Percentiles rank a stretch among this genome's conserved stretches.
These are phyloP conservation scores for Hymenopus coronatus DNA, from an alignment of 2,888 invertebrate species.

Conservation along the genomic window DNA sequence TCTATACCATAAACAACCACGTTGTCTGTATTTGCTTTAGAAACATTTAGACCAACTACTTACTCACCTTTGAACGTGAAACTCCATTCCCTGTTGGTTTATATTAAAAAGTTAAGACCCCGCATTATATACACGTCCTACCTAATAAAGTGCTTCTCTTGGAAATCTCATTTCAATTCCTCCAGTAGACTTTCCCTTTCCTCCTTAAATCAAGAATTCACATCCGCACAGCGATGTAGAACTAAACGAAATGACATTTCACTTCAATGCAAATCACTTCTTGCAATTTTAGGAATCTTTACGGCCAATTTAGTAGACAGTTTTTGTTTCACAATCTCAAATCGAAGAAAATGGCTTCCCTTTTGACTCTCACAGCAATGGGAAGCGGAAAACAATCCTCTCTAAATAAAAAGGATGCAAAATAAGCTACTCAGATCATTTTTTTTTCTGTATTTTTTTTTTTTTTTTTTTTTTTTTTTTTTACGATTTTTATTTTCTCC, in stretches of 20 bases:
- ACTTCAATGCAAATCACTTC: neutral
- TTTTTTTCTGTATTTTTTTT: too few species aligned
- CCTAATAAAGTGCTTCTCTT: neutral
- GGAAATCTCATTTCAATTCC: neutral
- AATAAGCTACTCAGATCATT: too few species aligned
- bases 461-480: too few species aligned
- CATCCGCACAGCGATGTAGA: neutral
- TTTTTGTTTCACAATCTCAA: neutral
- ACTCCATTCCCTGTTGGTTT: neutral
- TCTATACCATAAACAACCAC: neutral
- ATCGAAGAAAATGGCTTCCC: neutral
- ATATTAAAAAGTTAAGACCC: neutral
- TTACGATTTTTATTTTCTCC: too few species aligned
- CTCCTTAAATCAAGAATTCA: neutral
- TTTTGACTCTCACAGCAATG: too few species aligned
- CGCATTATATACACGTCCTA: neutral
- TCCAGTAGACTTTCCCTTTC: neutral
- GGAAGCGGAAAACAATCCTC: too few species aligned
- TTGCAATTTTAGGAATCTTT: neutral
- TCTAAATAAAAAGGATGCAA: too few species aligned
- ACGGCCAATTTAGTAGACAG: neutral
- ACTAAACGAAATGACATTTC: neutral
- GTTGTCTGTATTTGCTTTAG: neutral
- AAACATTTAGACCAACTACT: neutral
- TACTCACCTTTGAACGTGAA: neutral